Evolutionary conservation across 1,140 invertebrate genomes (phyloP), one percentile per base, ranked within the genome.

Genomic region (Steinernema khuongi): DNA sequence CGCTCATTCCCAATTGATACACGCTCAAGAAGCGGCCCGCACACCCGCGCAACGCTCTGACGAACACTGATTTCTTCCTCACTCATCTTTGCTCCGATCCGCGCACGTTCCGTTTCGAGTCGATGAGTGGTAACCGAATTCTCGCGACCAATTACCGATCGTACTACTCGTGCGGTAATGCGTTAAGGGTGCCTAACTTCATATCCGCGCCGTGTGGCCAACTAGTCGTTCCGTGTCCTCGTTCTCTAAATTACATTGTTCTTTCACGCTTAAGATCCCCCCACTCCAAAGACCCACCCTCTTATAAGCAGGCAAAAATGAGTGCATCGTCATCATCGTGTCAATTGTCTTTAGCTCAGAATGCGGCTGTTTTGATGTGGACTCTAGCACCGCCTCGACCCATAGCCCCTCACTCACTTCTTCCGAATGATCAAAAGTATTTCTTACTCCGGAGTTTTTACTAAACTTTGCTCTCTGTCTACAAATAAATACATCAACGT

Each of bases 131-230:
- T n/a, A 41, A 41, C 36, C n/a, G 36, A 41, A 41, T 41, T 41
- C 7, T n/a, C 36, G 36, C 36, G 7, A 11, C 7, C n/a, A 41
- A n/a, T 41, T 11, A 7, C 14, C 22, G 50, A 60, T 7, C 19
- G 7, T 11, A 17, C 22, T 60, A 11, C 50, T 7, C 50, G 50
- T 60, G 50, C 22, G 22, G 2, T 7, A 2, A 60, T 22, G 50
- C 11, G 50, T 22, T 4, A 60, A 11, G 50, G n/a, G 7, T 41
- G 36, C 7, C n/a, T 60, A 60, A 60, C 50, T 26, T 60, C 19
- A 60, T 60, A 60, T 60, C 50, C 50, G 50, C 50, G 19, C n/a
- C 36, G 7, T n/a, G n/a, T n/a, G n/a, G n/a, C n/a, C n/a, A n/a
- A n/a, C n/a, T n/a, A n/a, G n/a, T n/a, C n/a, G 36, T 7, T n/a